Evolutionary conservation across 2,888 invertebrate genomes (phyloP).

Genomic region (Drosophila affinis): DNA sequence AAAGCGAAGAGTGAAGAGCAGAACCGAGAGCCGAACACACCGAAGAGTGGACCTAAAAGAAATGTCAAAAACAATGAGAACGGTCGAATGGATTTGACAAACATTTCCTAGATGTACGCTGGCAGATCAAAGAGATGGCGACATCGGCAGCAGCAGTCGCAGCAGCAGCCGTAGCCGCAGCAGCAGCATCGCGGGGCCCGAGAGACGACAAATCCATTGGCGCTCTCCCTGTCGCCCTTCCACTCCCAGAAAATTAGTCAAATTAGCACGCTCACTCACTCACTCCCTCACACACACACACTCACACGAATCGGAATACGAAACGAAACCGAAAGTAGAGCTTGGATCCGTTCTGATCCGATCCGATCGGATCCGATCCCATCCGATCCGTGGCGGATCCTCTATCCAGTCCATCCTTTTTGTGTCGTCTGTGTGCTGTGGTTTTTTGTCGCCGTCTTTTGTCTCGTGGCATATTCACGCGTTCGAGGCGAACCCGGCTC

Average conservation of each 20-base stretch:
- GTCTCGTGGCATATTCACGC: conserved; percentile 82
- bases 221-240: conserved; percentile 15
- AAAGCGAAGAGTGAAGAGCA: not conserved
- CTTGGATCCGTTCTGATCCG: conserved; percentile 36
- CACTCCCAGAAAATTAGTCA: conserved; percentile 63
- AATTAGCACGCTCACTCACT: conserved; percentile 55
- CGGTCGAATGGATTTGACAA: conserved; percentile 84
- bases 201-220: conserved; percentile 7
- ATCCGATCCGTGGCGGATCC: conserved; percentile 1
- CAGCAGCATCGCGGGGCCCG: conserved; percentile 32
- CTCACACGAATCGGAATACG: not conserved
- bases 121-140: conserved; percentile 83
- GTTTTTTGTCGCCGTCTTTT: conserved; percentile 50
- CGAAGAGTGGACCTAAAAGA: conserved; percentile 61
- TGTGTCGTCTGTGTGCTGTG: conserved; percentile 3
- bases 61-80: conserved; percentile 84
- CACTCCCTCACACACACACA: conserved; percentile 24
- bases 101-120: conserved; percentile 84
- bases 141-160: conserved; percentile 53
- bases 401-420: conserved; percentile 11
- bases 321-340: conserved; percentile 38
- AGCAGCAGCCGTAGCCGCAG: not conserved
- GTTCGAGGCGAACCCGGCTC: conserved; percentile 71
- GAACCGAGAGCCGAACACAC: conserved; percentile 2
- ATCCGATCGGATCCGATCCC: conserved; percentile 45